Evolutionary conservation across 1,140 invertebrate species (phyloP), one percentile per base, ranked within the genome.

Genomic region (Scaptomyza pallida): DNA sequence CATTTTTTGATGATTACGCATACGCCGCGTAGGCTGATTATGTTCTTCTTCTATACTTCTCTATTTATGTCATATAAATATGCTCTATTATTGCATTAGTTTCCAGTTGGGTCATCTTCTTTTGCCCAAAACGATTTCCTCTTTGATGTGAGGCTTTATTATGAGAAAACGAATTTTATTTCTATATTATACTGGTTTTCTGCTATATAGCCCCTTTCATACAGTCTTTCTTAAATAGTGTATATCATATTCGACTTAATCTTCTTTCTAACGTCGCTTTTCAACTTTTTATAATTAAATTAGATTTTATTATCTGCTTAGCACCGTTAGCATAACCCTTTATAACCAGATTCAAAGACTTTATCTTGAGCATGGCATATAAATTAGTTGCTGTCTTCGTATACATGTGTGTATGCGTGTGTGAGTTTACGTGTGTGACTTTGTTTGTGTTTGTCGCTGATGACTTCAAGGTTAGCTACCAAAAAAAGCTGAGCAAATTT

Each of bases 401-500:
- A 19, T 15, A 30, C 10, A 5, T 56, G 19, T 12, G 30, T 15
- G 44, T 12, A 5, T 56, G 19, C 26, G 8, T 21, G 21, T 26
- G 13, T 26, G 26, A 30, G 19, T 33, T 9, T 9, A 15, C 8
- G 57, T 33, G 30, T 19, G 41, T 50, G 2, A 16, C 16, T 6
- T 56, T 69, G 63, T 63, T 51, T 78, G 33, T 78, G 54, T 62
- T 50, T 70, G 16, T 40, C 72, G 70, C 67, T 85, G 64, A 61
- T 79, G 51, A 61, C 57, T 55, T 72, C 80, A 85, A 85, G 81
- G 80, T 80, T 78, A 67, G 35, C 57, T 63, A 12, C 68, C 44
- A 72, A 69, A 72, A 69, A 67, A 85, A 70, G 72, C 72, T 69
- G 61, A 79, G 40, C 71, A 86, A 85, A 85, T 80, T 74, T 72